phyloP scores from a whole-genome alignment of 2,888 invertebrate species.

The Lamellibrachia columna region DNA sequence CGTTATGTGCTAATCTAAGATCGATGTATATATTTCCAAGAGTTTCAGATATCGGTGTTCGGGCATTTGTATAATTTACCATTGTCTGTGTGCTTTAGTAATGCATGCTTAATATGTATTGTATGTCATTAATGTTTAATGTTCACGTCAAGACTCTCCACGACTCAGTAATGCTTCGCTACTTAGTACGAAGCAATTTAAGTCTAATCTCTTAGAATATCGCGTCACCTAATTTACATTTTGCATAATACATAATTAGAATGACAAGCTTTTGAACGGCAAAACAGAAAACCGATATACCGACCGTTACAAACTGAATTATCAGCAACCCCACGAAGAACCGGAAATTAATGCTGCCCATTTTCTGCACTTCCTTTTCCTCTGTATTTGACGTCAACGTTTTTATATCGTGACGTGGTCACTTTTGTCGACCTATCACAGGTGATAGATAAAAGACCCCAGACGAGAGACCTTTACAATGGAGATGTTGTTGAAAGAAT shows the following conservation, averaged over 20 bases:
- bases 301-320: neutral
- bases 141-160: neutral
- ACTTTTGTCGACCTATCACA: neutral
- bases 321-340: neutral
- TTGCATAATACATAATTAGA: neutral
- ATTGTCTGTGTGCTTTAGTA: neutral
- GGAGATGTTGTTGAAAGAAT: no score
- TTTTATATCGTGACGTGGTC: neutral
- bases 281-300: neutral
- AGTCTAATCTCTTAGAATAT: neutral
- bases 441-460: neutral
- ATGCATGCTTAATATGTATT: neutral
- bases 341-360: neutral
- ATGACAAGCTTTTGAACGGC: neutral
- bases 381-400: neutral
- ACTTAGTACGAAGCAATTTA: neutral
- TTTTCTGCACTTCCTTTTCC: neutral
- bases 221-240: neutral
- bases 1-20: neutral
- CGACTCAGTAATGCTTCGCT: neutral
- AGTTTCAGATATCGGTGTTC: neutral
- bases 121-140: neutral
- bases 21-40: neutral
- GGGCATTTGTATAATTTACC: neutral
- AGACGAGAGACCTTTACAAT: no score